Percentiles rank a stretch among this genome's conserved stretches.
These are phyloP conservation scores for Solea solea DNA, from an alignment of 2,113 vertebrate genomes.

Conservation along the genomic window DNA sequence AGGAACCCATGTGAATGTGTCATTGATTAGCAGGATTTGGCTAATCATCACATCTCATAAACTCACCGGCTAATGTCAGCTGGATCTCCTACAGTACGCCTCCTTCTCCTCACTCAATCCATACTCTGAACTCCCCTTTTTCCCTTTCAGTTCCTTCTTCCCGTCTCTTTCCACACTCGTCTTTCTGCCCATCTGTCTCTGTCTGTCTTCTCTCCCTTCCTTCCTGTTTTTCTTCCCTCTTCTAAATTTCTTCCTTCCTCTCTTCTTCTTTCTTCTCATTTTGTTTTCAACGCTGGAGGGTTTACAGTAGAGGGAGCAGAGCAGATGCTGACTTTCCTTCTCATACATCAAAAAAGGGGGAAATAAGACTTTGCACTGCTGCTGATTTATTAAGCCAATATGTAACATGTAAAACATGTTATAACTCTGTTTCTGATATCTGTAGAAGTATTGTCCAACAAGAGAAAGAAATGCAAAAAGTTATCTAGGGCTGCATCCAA, in stretches of 20 bases:
- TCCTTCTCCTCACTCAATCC: constrained; percentile 61
- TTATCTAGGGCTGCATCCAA: too few relatives aligned
- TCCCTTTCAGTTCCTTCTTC: constrained; percentile 66
- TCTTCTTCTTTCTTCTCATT: constrained; percentile 35
- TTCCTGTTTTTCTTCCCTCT: constrained; percentile 62
- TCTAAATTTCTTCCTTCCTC: constrained; percentile 70
- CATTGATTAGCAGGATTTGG: constrained; percentile 86
- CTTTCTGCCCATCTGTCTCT: constrained; percentile 69
- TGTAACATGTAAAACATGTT: neutral
- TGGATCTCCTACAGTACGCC: constrained; percentile 76
- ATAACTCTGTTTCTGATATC: constrained; percentile 9
- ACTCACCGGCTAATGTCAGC: constrained; percentile 81
- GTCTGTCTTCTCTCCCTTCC: constrained; percentile 64
- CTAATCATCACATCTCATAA: constrained; percentile 84
- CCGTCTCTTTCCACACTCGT: constrained; percentile 72
- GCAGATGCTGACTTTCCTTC: constrained; percentile 58
- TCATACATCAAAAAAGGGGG: constrained; percentile 19
- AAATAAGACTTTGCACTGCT: constrained; percentile 21
- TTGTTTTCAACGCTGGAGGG: constrained; percentile 29
- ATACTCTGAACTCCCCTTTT: constrained; percentile 62
- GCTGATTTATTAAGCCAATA: constrained; percentile 19
- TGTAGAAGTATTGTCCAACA: neutral
- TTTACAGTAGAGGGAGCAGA: constrained; percentile 65
- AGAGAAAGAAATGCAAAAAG: neutral
- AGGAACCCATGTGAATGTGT: constrained; percentile 85